These are phyloP conservation scores for Nannobrachium achirus DNA, from an alignment of 2,113 vertebrate genomes.

Conservation along the genomic window DNA sequence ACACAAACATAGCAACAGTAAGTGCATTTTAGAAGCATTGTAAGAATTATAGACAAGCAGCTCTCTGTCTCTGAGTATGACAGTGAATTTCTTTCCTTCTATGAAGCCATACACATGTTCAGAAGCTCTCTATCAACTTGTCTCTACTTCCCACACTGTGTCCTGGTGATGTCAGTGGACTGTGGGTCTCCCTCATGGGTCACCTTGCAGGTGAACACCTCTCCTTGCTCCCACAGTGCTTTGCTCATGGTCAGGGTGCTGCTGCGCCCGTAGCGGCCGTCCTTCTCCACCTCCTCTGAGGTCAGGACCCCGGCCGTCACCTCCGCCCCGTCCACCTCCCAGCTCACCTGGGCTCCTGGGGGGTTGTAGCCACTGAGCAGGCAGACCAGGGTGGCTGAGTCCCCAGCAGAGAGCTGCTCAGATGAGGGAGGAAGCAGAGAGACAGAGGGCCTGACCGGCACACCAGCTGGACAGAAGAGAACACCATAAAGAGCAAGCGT, in stretches of 20 bases:
- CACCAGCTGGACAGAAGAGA: background rate
- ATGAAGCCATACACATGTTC: too few species aligned
- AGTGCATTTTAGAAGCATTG: too few species aligned
- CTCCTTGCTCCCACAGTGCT: background rate
- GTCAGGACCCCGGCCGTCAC: background rate
- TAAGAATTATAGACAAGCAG: too few species aligned
- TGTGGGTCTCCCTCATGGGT: background rate
- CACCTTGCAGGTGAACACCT: constrained; percentile 13
- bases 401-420: constrained; percentile 20
- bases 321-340: constrained; percentile 10
- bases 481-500: too few species aligned
- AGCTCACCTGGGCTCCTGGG: constrained; percentile 9
- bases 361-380: constrained; percentile 41
- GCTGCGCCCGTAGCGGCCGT: background rate
- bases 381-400: constrained; percentile 27
- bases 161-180: background rate
- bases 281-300: constrained; percentile 1
- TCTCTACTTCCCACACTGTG: background rate
- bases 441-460: constrained; percentile 14
- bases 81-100: too few species aligned
- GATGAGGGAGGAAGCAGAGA: constrained; percentile 36
- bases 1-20: too few species aligned
- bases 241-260: constrained; percentile 14
- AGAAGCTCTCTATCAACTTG: too few species aligned
- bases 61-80: too few species aligned